Base-by-base conservation (phyloP, 2,888 invertebrate genomes). In the Gymnocheta viridis region DNA sequence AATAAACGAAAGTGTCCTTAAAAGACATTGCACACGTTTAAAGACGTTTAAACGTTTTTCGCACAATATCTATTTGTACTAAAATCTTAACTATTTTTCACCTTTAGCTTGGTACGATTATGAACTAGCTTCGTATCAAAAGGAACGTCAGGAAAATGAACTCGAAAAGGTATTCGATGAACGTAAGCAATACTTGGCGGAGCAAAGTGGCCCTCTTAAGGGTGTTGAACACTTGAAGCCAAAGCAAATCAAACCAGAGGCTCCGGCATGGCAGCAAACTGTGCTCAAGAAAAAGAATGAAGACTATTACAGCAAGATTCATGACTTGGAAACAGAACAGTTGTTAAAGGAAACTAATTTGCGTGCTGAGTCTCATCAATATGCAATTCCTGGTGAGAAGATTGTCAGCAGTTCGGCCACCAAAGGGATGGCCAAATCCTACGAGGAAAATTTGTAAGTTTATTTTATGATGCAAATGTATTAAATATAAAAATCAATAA, bases 121-220 rank as follows among this genome's bases (percentile, higher is more conserved):
- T 90, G 97, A 96, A 91, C 94, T 97, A 91, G 94, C 95, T 87
- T 95, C 95, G 91, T 97, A 97, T 92, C 98, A 97, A 92, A 94
- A 94, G 91, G 96, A 96, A 88, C 95, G 97, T 86, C 89, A 90
- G 87, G 96, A 96, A 88, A 96, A 96, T 74, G 98, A 98, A 92
- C 93, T 98, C 88, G 97, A 97, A 91, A 95, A 95, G 91, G 95
- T 96, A 62, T 98, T 98, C 91, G 97, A 97, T 90, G 98, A 98
- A 91, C 95, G 97, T 86, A 94, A 94, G 87, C 95, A 95, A 89
- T 93, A 93, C 62, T 92, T 95, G 88, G 94, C 95, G 86, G 95
- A 96, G 87, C 94, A 94, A 88, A 93, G 93, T 49, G 94, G 94
- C 86, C 94, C 93, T 79, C 92, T 95, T 73, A 91, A 90, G 87